phyloP scores from a whole-genome alignment of 2,888 invertebrate species.

The Clusia tigrina region DNA sequence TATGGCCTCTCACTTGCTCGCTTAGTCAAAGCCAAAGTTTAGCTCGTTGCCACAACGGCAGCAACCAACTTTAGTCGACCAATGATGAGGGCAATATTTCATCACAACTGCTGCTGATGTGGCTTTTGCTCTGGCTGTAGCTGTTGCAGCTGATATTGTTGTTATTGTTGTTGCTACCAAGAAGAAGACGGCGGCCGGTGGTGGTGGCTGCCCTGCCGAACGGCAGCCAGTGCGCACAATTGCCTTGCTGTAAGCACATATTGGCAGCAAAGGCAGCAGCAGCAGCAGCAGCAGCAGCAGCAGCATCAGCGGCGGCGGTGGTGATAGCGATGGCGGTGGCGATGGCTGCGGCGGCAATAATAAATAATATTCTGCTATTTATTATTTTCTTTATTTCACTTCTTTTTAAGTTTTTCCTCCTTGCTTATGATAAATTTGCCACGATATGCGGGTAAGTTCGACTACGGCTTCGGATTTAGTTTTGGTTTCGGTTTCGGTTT shows the following conservation, averaged over 20 bases:
- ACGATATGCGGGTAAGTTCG: constrained; percentile 25
- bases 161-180: too few species aligned
- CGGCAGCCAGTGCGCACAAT: constrained; percentile 24
- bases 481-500: too few species aligned
- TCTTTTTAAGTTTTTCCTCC: not conserved
- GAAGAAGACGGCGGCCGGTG: constrained; percentile 2
- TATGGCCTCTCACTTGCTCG: constrained; percentile 32
- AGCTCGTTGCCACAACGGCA: constrained; percentile 24
- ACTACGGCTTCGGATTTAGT: too few species aligned
- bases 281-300: constrained; percentile 10
- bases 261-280: not conserved
- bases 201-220: constrained; percentile 22
- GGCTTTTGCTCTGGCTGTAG: constrained; percentile 7
- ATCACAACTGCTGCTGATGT: constrained; percentile 32
- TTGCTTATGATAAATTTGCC: constrained; percentile 20
- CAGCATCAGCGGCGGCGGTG: not conserved
- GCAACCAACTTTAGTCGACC: constrained; percentile 27
- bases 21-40: constrained; percentile 21
- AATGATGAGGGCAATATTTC: constrained; percentile 43
- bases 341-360: constrained; percentile 19
- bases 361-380: constrained; percentile 36
- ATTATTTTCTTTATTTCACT: constrained; percentile 28
- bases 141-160: constrained; percentile 9
- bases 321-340: too few species aligned
- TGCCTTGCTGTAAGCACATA: not conserved